phyloP scores from a whole-genome alignment of 2,888 invertebrate species.

The Opisthograptis luteolata region DNA sequence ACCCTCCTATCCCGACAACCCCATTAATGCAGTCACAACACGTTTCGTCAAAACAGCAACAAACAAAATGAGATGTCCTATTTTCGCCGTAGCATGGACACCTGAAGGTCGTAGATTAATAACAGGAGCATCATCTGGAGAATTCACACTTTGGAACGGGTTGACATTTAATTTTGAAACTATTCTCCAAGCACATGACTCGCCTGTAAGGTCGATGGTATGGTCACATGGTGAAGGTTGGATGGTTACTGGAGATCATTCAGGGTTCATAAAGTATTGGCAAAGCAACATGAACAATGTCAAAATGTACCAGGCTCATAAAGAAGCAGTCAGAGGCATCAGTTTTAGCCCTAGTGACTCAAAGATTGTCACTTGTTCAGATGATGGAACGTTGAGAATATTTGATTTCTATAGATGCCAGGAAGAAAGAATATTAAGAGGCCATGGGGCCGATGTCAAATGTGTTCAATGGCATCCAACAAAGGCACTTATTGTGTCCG shows the following conservation, averaged over 20 bases:
- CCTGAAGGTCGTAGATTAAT: slow-evolving; percentile 98
- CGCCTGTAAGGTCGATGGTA: slow-evolving; percentile 99
- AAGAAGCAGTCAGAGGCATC: slow-evolving; percentile 99
- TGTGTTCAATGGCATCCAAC: slow-evolving; percentile 99
- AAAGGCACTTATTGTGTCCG: slow-evolving; percentile 98
- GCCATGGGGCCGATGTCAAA: slow-evolving; percentile 99
- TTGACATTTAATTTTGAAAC: slow-evolving; percentile 99
- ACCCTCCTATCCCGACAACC: slow-evolving; percentile 96
- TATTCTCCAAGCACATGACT: slow-evolving; percentile 99
- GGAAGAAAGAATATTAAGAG: slow-evolving; percentile 96
- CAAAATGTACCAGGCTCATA: slow-evolving; percentile 99
- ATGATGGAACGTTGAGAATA: slow-evolving; percentile 98
- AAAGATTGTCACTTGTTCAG: slow-evolving; percentile 99
- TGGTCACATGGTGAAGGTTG: slow-evolving; percentile 99
- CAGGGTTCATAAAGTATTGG: slow-evolving; percentile 99
- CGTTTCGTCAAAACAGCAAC: slow-evolving; percentile 99
- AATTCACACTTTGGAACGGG: slow-evolving; percentile 99
- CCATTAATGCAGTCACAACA: slow-evolving; percentile 97
- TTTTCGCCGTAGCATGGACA: slow-evolving; percentile 99
- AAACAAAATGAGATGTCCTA: slow-evolving; percentile 99
- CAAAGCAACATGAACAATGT: slow-evolving; percentile 99
- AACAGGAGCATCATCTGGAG: slow-evolving; percentile 99
- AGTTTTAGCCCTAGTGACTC: slow-evolving; percentile 99
- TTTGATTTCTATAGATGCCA: slow-evolving; percentile 99
- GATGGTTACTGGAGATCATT: slow-evolving; percentile 99